Percentiles rank a stretch among this genome's conserved stretches.
Evolutionary conservation across 2,113 vertebrate species (phyloP).

Genomic region (Pan troglodytes): NHGRI_mPanTro3-v2.1_pri NC_072419.2:66136001-66136500

Average conservation of each 20-base stretch:
- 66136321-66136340: accelerated
- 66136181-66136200: not conserved
- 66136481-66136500: too few species aligned
- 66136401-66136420: too few species aligned
- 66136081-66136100: accelerated
- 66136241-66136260: not conserved
- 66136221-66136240: too few species aligned
- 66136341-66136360: accelerated
- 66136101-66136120: accelerated
- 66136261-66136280: not conserved
- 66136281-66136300: not conserved
- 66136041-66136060: not conserved
- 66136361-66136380: accelerated
- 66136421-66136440: accelerated
- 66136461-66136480: not conserved
- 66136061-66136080: accelerated
- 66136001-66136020: not conserved
- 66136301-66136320: accelerated
- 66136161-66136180: not conserved
- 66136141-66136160: not conserved
- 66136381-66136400: accelerated
- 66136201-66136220: accelerated
- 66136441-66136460: not conserved
- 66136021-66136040: not conserved
- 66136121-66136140: not conserved